phyloP scores from a whole-genome alignment of 2,888 invertebrate species.

The Galerucella calmariensis region DNA sequence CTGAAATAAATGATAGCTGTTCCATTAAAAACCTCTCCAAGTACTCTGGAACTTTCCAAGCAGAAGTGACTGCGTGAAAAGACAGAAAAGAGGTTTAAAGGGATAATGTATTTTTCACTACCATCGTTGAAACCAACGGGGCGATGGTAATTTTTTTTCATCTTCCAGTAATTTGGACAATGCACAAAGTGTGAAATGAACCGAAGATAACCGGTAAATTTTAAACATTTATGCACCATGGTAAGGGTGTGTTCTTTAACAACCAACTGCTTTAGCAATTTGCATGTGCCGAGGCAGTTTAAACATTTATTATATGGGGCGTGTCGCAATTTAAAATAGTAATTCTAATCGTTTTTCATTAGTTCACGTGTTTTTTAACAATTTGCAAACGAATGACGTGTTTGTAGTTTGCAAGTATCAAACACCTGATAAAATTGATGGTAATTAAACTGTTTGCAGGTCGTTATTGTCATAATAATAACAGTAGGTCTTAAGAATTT shows the following conservation, averaged over 20 bases:
- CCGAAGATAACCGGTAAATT: slow-evolving; percentile 1
- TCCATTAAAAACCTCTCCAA: no score
- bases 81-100: no score
- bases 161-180: background rate
- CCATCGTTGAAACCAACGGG: background rate
- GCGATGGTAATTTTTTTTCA: background rate
- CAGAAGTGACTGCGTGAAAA: no score
- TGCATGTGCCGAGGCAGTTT: background rate
- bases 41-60: no score
- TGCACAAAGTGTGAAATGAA: slow-evolving; percentile 17
- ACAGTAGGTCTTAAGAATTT: background rate
- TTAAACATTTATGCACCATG: background rate
- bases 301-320: background rate
- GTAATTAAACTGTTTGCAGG: background rate
- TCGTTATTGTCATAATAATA: background rate
- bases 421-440: background rate
- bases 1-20: no score
- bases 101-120: background rate
- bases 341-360: background rate
- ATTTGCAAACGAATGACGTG: background rate
- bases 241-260: slow-evolving; percentile 13
- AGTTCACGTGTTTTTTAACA: background rate
- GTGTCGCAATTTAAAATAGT: background rate
- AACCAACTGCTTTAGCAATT: slow-evolving; percentile 14
- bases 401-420: background rate